Base-by-base conservation (phyloP, 2,113 vertebrate species). In the Hymenochirus boettgeri region DNA sequence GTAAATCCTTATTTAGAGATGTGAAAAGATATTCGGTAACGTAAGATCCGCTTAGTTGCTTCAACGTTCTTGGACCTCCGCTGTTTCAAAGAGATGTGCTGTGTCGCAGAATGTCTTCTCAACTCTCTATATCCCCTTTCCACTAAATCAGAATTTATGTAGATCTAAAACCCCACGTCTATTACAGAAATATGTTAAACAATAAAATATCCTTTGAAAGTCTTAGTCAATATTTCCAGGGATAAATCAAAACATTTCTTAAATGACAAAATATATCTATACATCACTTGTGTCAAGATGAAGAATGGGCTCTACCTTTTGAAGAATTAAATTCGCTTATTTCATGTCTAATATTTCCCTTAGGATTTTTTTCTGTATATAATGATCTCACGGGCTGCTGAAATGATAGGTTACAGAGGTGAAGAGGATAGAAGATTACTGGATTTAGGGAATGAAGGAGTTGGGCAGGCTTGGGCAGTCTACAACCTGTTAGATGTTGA, bases 181-280 rank as follows among this genome's bases (percentile, higher is more conserved):
- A 31, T 31, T n/a, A n/a, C n/a, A n/a, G n/a, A 42, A 42, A 42
- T 42, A 15, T 42, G 11, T 42, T 42, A 15, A n/a, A 18, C 17
- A 1, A 42, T 42, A 42, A n/a, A n/a, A 42, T 42, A 42, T 42
- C 39, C 29, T n/a, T 33, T 50, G 46, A 21, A 62, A 12, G 10
- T 27, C n/a, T 17, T 37, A 33, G 12, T 61, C 19, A 18, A 17
- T 29, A n/a, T 52, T 18, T 10, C 31, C 18, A 62, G 24, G 11
- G 21, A 52, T 62, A 62, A 62, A 62, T 62, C 47, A 62, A 52
- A 33, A 39, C 35, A 62, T 52, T 33, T 39, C 46, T 62, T 62
- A 35, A 62, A 62, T 53, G 61, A 62, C 61, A 62, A 52, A 62
- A 62, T 52, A 62, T 62, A 52, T 5, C 29, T 52, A 62, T 52